Evolutionary conservation across 2,888 invertebrate genomes (phyloP).

Genomic region (Metallyticus violacea): DNA sequence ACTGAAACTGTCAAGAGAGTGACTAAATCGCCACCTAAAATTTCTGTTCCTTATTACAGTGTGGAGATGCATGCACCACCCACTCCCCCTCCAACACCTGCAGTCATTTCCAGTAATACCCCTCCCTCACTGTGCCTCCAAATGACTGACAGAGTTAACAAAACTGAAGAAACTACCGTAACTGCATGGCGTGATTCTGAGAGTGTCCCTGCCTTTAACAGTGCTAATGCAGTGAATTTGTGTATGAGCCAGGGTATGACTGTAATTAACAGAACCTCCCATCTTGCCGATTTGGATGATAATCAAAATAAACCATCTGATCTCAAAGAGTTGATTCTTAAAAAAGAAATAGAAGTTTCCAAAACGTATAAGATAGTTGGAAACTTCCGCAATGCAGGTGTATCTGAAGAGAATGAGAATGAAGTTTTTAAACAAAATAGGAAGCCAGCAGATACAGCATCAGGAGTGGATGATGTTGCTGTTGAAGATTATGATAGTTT

Average conservation of each 20-base stretch:
- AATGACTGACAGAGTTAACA: conserved; percentile 39
- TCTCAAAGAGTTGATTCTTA: conserved; percentile 37
- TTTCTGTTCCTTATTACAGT: not conserved
- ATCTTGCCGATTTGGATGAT: not conserved
- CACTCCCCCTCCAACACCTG: conserved; percentile 28
- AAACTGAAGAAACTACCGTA: conserved; percentile 38
- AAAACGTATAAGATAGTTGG: conserved; percentile 40
- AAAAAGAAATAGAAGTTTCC: conserved; percentile 39
- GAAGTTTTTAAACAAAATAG: not conserved
- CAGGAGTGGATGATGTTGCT: conserved; percentile 37
- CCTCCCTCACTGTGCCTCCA: conserved; percentile 36
- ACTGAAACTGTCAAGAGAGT: conserved; percentile 24
- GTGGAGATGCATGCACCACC: conserved; percentile 26
- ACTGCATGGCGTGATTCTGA: conserved; percentile 40
- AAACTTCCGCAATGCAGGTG: conserved; percentile 34
- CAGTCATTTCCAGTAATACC: not conserved
- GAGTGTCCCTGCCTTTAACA: conserved; percentile 34
- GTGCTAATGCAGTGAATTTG: not conserved
- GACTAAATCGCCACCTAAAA: conserved; percentile 20
- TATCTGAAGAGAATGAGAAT: conserved; percentile 7
- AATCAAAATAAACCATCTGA: not conserved
- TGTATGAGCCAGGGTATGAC: not conserved
- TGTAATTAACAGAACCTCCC: not conserved
- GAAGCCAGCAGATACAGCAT: conserved; percentile 22
- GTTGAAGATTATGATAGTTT: conserved; percentile 55